A percentile compares a stretch with the other conserved stretches of the same genome.
Evolutionary conservation across 1,140 invertebrate species (phyloP).

Genomic region (Eubasilissa regina): DNA sequence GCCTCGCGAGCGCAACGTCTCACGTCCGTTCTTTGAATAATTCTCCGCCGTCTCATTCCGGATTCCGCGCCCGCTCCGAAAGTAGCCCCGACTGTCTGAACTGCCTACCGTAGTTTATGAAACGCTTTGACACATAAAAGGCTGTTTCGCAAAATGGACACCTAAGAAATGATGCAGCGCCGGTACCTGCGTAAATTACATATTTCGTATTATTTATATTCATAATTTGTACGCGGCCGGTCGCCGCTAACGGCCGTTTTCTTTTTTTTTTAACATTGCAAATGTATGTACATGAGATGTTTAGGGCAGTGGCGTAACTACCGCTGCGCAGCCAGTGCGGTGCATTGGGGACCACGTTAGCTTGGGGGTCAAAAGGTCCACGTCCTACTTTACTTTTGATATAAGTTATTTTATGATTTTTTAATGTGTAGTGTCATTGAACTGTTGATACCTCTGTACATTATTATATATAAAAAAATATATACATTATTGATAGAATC

Average conservation of each 20-base stretch:
- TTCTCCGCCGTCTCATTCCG: background rate
- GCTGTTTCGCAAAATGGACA: constrained; percentile 17
- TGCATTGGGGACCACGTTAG: too few species aligned
- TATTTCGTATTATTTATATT: constrained; percentile 1
- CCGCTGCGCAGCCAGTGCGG: too few species aligned
- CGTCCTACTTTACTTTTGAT: too few species aligned
- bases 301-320: too few species aligned
- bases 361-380: too few species aligned
- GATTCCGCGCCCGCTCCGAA: constrained; percentile 11
- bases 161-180: background rate
- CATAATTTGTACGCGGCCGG: constrained; percentile 1
- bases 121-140: constrained; percentile 13
- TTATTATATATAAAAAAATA: too few species aligned
- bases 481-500: too few species aligned
- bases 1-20: background rate
- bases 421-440: too few species aligned
- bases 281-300: too few species aligned
- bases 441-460: too few species aligned
- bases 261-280: background rate
- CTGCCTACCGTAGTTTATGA: background rate
- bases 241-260: background rate
- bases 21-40: too few species aligned
- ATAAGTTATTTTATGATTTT: too few species aligned
- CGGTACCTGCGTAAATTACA: background rate
- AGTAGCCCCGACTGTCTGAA: background rate